Evolutionary conservation across 2,888 invertebrate genomes (phyloP).

Genomic region (Trissolcus japonicus): DNA sequence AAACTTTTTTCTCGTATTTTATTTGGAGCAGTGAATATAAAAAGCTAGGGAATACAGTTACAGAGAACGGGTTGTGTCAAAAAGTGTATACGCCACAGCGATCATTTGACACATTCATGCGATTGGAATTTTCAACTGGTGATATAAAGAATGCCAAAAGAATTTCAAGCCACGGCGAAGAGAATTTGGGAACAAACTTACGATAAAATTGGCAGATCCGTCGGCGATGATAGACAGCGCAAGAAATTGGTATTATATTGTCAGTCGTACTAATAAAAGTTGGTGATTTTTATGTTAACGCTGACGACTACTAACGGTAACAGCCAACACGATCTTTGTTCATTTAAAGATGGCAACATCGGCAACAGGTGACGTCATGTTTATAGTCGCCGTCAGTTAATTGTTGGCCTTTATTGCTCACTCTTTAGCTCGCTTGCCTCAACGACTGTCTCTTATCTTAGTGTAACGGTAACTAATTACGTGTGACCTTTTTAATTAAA

Average conservation of each 20-base stretch:
- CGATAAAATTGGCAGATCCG: conserved; percentile 1
- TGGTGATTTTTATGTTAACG: conserved; percentile 20
- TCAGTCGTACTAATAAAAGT: conserved; percentile 15
- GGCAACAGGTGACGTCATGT: conserved; percentile 49
- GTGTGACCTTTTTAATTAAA: too few relatives aligned
- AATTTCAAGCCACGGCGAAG: not conserved
- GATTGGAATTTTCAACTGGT: not conserved
- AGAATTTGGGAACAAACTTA: conserved; percentile 18
- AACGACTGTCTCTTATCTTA: too few relatives aligned
- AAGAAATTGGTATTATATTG: conserved; percentile 6
- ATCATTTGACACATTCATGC: not conserved
- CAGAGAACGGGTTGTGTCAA: conserved; percentile 1
- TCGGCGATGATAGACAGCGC: not conserved
- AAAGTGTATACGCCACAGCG: not conserved
- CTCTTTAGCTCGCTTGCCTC: too few relatives aligned
- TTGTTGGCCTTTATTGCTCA: conserved; percentile 12
- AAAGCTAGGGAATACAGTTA: not conserved
- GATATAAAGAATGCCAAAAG: not conserved
- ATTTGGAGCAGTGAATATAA: not conserved
- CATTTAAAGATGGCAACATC: conserved; percentile 51
- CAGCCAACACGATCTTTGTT: conserved; percentile 29
- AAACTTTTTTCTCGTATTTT: not conserved
- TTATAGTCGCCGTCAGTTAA: conserved; percentile 19
- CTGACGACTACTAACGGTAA: conserved; percentile 19
- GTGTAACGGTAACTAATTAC: too few relatives aligned